Base-by-base conservation (phyloP, 2,113 vertebrate genomes). In the Astatoreochromis straeleni region DNA sequence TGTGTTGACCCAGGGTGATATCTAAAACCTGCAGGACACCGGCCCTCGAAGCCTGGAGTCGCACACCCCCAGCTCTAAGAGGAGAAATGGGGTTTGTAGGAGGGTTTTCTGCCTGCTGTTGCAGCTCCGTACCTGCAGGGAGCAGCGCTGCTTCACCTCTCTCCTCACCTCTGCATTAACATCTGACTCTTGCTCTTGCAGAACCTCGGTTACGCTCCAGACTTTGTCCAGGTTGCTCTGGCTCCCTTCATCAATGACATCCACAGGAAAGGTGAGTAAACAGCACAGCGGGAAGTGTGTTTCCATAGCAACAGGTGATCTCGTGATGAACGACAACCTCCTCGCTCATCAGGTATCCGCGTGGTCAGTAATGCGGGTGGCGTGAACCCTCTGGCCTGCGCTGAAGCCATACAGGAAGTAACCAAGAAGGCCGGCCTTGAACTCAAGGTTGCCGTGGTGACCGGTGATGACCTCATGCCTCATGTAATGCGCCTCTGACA, bases 361-460 rank as follows among this genome's bases (percentile, higher is more conserved):
- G 95, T 98, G 54, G 87, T 98, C 83, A 98, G 97, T 83, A 98
- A 98, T 11, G 97, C 97, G 0, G 97, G 97, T 4, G 97, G 97
- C 1, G 94, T 97, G 81, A 97, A 97, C 92, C 98, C 97, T 4
- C 94, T 97, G 9, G 96, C 96, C 7, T 98, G 97, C 54, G 97
- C 97, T 1, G 93, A 94, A 9, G 96, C 97, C 80, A 96, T 98
- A 82, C 95, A 96, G 90, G 96, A 97, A 68, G 95, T 97, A 17
- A 88, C 97, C 26, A 96, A 94, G 88, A 97, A 97, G 90, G 96
- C 96, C 1, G 96, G 96, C 8, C 89, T 98, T 6, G 93, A 97
- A 55, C 88, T 98, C 45, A 98, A 97, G 95, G 97, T 98, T 53
- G 97, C 97, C 5, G 97, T 98, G 94, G 96, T 99, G 87, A 95